A percentile compares a stretch with the other conserved stretches of the same genome.
These are phyloP conservation scores for Sinohyriopsis cumingii DNA, from an alignment of 2,888 invertebrate species.

Conservation along the genomic window DNA sequence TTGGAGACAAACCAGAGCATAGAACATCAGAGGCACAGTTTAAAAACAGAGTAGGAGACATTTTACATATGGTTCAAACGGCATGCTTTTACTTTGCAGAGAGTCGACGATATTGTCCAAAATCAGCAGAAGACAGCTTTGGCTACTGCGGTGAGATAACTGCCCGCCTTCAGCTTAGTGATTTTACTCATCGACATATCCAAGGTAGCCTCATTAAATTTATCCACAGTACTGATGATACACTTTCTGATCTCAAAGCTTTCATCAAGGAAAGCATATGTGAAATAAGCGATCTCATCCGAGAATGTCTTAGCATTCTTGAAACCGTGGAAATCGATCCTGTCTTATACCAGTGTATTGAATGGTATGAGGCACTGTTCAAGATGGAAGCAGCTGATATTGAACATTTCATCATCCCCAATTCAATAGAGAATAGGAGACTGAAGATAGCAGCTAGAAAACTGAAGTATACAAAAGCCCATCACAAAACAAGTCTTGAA, in stretches of 20 bases:
- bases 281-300: constrained; percentile 13
- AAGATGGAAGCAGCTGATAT: constrained; percentile 9
- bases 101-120: constrained; percentile 14
- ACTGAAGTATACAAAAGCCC: constrained; percentile 10
- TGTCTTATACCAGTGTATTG: constrained; percentile 6
- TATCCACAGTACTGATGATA: neutral
- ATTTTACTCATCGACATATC: constrained; percentile 13
- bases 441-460: constrained; percentile 22
- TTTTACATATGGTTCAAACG: constrained; percentile 11
- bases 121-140: constrained; percentile 14
- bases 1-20: constrained; percentile 8
- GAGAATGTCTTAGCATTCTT: constrained; percentile 16
- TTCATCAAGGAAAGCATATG: constrained; percentile 16
- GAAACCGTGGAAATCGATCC: constrained; percentile 16
- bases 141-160: constrained; percentile 21
- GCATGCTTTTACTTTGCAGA: constrained; percentile 19
- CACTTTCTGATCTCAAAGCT: neutral
- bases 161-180: constrained; percentile 21
- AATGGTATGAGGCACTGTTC: constrained; percentile 20
- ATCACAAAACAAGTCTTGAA: constrained; percentile 6
- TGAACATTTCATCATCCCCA: constrained; percentile 6
- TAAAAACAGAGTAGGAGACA: constrained; percentile 5
- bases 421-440: constrained; percentile 12
- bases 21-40: constrained; percentile 4
- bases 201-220: constrained; percentile 6